A percentile compares a stretch with the other conserved stretches of the same genome.
phyloP scores from a whole-genome alignment of 2,113 vertebrate species.

The Hippocampus comes region DNA sequence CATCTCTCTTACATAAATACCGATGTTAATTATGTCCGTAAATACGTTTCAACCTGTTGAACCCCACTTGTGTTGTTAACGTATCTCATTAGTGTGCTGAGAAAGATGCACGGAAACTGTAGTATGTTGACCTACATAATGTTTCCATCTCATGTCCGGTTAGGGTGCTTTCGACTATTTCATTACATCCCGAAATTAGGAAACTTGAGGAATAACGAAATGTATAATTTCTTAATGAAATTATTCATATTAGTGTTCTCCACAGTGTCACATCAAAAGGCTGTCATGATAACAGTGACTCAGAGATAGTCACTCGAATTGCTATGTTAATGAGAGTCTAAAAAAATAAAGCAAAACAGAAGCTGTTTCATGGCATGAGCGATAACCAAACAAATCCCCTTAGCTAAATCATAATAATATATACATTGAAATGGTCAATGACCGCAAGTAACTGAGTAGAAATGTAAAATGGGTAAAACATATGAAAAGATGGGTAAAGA shows the following conservation, averaged over 20 bases:
- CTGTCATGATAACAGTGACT: conserved; percentile 9
- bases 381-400: neutral
- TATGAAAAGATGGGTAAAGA: neutral
- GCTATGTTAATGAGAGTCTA: conserved; percentile 14
- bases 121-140: neutral
- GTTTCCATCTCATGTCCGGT: neutral
- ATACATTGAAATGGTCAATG: neutral
- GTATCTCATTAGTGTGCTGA: no score
- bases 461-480: neutral
- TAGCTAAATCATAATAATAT: neutral
- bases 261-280: conserved; percentile 16
- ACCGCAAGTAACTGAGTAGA: neutral
- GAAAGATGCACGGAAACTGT: no score
- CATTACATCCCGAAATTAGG: neutral
- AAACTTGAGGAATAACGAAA: neutral
- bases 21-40: neutral
- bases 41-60: neutral
- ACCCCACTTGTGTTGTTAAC: no score
- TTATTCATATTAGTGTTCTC: neutral
- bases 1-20: no score
- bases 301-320: conserved; percentile 10
- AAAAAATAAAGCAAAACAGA: neutral
- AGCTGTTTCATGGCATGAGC: neutral
- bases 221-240: neutral
- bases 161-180: neutral